Percentiles rank a stretch among this genome's conserved stretches.
Evolutionary conservation across 2,888 invertebrate species (phyloP).

Genomic region (Mesorhabditis spiculigera): DNA sequence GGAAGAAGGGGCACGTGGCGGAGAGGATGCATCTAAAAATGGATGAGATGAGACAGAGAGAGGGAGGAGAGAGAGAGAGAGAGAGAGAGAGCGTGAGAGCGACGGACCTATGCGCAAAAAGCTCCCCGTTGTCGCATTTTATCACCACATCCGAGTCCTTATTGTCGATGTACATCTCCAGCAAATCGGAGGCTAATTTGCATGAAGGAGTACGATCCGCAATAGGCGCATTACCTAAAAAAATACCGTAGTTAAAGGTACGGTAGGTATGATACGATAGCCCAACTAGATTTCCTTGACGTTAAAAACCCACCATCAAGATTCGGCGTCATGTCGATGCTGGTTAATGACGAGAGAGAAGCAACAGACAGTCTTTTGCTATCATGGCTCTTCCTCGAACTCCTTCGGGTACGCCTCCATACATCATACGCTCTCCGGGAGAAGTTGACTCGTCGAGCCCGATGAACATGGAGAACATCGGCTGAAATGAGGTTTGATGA

Average conservation of each 20-base stretch:
- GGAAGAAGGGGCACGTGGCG: slow-evolving; percentile 86
- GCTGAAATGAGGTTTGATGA: too few species aligned
- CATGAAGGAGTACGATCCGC: slow-evolving; percentile 61
- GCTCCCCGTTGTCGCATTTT: slow-evolving; percentile 77
- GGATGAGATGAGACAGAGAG: too few species aligned
- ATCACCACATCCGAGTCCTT: slow-evolving; percentile 79
- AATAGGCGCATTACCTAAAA: slow-evolving; percentile 19
- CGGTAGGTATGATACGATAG: background rate
- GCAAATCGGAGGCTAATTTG: slow-evolving; percentile 78
- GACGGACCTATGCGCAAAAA: slow-evolving; percentile 76
- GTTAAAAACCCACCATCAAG: slow-evolving; percentile 14
- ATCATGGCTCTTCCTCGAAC: slow-evolving; percentile 38
- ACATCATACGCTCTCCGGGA: slow-evolving; percentile 9
- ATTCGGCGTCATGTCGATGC: slow-evolving; percentile 45
- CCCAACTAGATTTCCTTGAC: background rate
- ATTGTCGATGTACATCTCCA: slow-evolving; percentile 86
- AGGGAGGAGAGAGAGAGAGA: background rate
- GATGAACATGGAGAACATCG: slow-evolving; percentile 54
- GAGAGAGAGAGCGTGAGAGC: too few species aligned
- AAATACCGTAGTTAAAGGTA: background rate
- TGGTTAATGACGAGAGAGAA: slow-evolving; percentile 51
- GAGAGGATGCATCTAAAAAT: slow-evolving; percentile 82
- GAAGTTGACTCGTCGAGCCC: slow-evolving; percentile 24
- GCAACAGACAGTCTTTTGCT: slow-evolving; percentile 49
- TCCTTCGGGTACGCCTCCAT: background rate